phyloP scores from a whole-genome alignment of 2,113 vertebrate genomes.

The Leuciscus idus region DNA sequence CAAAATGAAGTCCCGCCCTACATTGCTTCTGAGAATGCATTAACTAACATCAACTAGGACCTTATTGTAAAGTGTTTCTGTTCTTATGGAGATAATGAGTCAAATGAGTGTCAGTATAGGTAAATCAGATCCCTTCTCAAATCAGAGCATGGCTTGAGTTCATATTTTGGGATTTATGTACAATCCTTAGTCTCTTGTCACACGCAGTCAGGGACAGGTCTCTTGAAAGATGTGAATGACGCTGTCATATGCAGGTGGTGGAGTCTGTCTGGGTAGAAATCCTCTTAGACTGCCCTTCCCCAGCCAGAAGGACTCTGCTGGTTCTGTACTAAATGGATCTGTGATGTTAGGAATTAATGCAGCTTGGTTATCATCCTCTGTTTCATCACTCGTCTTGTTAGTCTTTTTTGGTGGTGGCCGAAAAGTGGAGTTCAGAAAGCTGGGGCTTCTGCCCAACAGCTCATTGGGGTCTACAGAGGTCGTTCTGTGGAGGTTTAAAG shows the following conservation, averaged over 20 bases:
- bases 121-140: neutral
- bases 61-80: neutral
- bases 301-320: slow-evolving; percentile 85
- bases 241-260: slow-evolving; percentile 89
- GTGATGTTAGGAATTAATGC: slow-evolving; percentile 73
- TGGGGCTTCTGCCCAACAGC: slow-evolving; percentile 85
- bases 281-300: slow-evolving; percentile 81
- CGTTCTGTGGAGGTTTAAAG: slow-evolving; percentile 87
- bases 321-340: slow-evolving; percentile 66
- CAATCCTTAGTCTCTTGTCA: neutral
- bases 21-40: too few species aligned
- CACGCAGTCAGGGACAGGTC: slow-evolving; percentile 72
- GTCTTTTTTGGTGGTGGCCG: slow-evolving; percentile 83
- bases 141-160: neutral
- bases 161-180: neutral
- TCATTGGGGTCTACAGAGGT: slow-evolving; percentile 88
- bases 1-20: too few species aligned
- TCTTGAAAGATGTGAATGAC: slow-evolving; percentile 92
- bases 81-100: neutral
- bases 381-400: slow-evolving; percentile 76
- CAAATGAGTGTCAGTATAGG: neutral
- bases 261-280: slow-evolving; percentile 82
- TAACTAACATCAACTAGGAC: neutral
- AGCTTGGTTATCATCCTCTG: slow-evolving; percentile 79
- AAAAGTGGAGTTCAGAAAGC: slow-evolving; percentile 87